Conservation (phyloP, 2,113 vertebrate species). For the Muntiacus muntjak region DNA sequence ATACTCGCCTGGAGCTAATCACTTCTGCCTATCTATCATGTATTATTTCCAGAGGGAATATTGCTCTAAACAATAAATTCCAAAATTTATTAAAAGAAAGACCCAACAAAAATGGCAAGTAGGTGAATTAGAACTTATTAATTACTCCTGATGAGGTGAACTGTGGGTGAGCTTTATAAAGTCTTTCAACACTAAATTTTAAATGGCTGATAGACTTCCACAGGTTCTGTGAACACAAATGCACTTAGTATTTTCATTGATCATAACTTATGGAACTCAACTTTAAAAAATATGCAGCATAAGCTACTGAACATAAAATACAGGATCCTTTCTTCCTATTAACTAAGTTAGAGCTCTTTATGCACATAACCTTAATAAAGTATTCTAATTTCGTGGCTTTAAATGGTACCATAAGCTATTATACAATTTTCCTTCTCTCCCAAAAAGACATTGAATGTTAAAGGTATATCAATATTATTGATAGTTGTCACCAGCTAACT, state of each 20-base stretch:
- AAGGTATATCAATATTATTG: neutral
- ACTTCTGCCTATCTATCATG: neutral
- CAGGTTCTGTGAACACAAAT: neutral
- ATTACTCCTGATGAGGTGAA: slow-evolving; percentile 25
- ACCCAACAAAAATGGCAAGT: slow-evolving; percentile 16
- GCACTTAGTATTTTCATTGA: neutral
- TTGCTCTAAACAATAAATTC: slow-evolving; percentile 16
- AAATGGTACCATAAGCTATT: neutral
- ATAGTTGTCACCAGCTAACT: neutral
- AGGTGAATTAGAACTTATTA: slow-evolving; percentile 15
- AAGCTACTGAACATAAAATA: slow-evolving; percentile 17
- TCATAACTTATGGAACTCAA: neutral
- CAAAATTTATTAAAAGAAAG: neutral
- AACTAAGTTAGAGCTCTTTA: neutral
- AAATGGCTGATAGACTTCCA: neutral
- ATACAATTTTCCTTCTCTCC: neutral
- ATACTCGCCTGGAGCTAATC: neutral
- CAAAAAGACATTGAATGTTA: neutral
- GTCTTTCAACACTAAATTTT: slow-evolving; percentile 29
- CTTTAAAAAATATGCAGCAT: neutral
- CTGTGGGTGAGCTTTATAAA: slow-evolving; percentile 15
- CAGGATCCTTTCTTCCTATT: neutral
- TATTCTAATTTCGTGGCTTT: neutral
- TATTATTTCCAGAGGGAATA: slow-evolving; percentile 52
- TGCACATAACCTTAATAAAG: neutral